A percentile compares a stretch with the other conserved stretches of the same genome.
Conservation (phyloP, 2,888 invertebrate genomes). For the Dorcus hopei region DNA sequence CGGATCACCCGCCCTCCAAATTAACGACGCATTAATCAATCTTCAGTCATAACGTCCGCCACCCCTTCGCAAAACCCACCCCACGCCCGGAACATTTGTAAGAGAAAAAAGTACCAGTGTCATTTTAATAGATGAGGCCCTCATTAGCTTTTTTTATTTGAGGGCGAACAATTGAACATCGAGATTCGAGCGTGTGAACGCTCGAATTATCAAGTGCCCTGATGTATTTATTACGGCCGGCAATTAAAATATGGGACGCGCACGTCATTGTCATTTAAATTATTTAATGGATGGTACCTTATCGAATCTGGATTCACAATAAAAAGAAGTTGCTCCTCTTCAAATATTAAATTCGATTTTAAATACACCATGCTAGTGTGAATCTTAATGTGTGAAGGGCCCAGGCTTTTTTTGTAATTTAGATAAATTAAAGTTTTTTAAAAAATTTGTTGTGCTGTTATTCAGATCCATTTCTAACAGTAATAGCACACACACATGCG, state of each 20-base stretch:
- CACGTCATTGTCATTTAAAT: slow-evolving; percentile 15
- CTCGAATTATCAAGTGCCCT: slow-evolving; percentile 38
- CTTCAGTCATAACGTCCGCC: slow-evolving; percentile 26
- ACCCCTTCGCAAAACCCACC: slow-evolving; percentile 26
- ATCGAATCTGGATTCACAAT: no score
- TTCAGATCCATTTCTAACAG: no score
- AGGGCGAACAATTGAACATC: slow-evolving; percentile 39
- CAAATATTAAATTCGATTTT: no score
- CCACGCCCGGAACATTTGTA: slow-evolving; percentile 36
- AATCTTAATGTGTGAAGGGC: no score
- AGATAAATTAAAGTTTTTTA: no score
- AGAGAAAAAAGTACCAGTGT: slow-evolving; percentile 44
- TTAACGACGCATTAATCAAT: slow-evolving; percentile 48
- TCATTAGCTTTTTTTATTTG: slow-evolving; percentile 43
- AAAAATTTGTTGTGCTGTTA: no score
- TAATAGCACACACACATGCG: neutral
- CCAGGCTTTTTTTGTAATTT: no score
- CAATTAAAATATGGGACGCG: slow-evolving; percentile 45
- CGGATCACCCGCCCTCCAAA: slow-evolving; percentile 39
- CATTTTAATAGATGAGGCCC: slow-evolving; percentile 45
- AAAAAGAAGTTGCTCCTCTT: no score
- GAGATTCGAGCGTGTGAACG: slow-evolving; percentile 46
- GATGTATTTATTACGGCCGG: slow-evolving; percentile 44
- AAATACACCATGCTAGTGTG: no score
- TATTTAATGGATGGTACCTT: neutral